Percentiles rank a stretch among this genome's conserved stretches.
Conservation (phyloP, 2,113 vertebrate species). For the Crocuta crocuta region DNA sequence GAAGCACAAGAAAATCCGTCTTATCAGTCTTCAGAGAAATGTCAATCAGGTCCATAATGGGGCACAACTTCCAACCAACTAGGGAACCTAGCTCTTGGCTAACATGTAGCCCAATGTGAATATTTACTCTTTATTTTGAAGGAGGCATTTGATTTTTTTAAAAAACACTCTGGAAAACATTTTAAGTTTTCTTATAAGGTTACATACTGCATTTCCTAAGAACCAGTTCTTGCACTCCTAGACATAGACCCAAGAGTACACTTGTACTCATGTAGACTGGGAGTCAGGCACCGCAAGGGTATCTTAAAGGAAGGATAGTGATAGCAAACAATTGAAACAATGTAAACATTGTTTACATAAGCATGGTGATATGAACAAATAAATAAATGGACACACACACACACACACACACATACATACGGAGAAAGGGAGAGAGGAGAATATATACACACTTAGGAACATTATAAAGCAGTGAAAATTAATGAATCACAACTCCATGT, state of each 20-base stretch:
- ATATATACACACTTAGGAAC: background rate
- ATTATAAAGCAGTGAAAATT: background rate
- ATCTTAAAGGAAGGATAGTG: background rate
- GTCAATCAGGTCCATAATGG: background rate
- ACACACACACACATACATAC: background rate
- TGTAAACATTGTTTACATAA: background rate
- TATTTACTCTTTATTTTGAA: background rate
- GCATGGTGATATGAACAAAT: background rate
- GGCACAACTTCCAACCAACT: background rate
- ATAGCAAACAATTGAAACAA: background rate
- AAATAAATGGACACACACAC: background rate
- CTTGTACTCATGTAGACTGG: background rate
- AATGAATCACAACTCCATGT: background rate
- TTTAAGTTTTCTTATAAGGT: background rate
- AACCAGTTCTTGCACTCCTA: background rate
- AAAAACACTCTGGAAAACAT: background rate
- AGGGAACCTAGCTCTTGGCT: background rate
- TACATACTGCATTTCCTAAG: background rate
- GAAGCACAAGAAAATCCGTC: background rate
- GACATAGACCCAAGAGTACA: background rate
- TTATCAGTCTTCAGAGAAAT: background rate
- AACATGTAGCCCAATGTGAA: background rate
- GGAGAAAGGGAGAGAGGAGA: background rate
- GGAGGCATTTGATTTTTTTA: background rate
- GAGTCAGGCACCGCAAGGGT: background rate